These are phyloP conservation scores for Diabrotica balteata DNA, from an alignment of 2,888 invertebrate species.

Conservation along the genomic window DNA sequence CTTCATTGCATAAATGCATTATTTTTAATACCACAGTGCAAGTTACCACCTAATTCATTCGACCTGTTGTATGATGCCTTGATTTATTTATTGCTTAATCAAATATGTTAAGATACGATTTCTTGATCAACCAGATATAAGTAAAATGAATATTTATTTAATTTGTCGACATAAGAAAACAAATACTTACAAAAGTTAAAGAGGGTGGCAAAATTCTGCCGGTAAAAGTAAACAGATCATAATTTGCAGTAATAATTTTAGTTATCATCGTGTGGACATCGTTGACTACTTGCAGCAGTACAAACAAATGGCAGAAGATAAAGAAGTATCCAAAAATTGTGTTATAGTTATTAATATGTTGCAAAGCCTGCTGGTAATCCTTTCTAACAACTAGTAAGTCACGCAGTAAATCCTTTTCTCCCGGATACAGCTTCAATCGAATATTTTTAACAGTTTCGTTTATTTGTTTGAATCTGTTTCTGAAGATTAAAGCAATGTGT, in stretches of 20 bases:
- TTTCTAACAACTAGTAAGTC: conserved; percentile 7
- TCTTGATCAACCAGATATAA: too few species aligned
- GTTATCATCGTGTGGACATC: conserved; percentile 8
- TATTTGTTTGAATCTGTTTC: conserved; percentile 6
- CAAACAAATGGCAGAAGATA: conserved; percentile 9
- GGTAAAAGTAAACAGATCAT: background rate
- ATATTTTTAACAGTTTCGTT: background rate
- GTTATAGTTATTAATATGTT: background rate
- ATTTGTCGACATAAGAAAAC: too few species aligned
- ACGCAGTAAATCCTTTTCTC: background rate
- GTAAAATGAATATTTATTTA: too few species aligned
- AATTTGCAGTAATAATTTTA: background rate
- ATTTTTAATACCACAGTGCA: too few species aligned
- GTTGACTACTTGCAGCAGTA: conserved; percentile 13
- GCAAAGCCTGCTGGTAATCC: background rate
- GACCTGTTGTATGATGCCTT: too few species aligned
- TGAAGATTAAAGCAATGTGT: conserved; percentile 10
- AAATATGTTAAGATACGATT: too few species aligned
- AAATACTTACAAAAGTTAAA: conserved; percentile 18
- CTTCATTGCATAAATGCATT: too few species aligned
- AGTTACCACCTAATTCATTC: too few species aligned
- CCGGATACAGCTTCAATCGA: background rate
- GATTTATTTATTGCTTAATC: too few species aligned
- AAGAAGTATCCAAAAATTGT: conserved; percentile 15
- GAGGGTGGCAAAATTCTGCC: conserved; percentile 3